Percentiles rank a stretch among this genome's conserved stretches.
Conservation (phyloP, 2,113 vertebrate genomes). For the Catharus fuscescens region DNA sequence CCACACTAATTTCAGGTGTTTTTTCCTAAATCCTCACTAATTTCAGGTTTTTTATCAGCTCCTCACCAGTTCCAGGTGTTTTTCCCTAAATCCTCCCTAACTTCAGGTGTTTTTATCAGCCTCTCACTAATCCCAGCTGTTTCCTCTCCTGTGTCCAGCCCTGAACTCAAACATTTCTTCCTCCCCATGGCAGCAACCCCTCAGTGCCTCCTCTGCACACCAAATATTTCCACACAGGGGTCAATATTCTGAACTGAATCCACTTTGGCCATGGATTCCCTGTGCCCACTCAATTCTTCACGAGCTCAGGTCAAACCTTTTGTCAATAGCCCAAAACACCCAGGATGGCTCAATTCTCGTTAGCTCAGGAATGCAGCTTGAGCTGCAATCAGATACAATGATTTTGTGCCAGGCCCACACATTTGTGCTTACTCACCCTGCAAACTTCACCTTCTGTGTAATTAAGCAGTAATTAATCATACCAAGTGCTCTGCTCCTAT, state of each 20-base stretch:
- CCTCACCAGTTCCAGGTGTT: neutral
- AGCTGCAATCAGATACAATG: neutral
- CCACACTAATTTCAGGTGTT: neutral
- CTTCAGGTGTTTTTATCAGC: neutral
- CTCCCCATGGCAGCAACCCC: too few species aligned
- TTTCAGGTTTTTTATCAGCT: neutral
- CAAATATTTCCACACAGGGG: neutral
- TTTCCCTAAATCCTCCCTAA: neutral
- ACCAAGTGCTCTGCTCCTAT: neutral
- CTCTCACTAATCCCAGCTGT: neutral
- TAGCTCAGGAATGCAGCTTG: neutral
- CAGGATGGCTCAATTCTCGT: neutral
- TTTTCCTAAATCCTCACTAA: neutral
- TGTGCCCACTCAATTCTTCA: neutral
- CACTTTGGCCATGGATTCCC: neutral
- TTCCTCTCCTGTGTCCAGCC: neutral
- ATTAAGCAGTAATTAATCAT: neutral
- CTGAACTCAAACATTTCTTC: neutral
- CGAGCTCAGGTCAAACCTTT: neutral
- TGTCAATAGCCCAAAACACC: neutral
- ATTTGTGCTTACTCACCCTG: neutral
- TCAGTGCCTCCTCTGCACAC: fast-evolving
- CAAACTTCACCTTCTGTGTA: neutral
- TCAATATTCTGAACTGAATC: neutral
- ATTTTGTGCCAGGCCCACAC: constrained; percentile 19